Conservation (phyloP, 2,888 invertebrate species). For the Sarcophaga variegata region DNA sequence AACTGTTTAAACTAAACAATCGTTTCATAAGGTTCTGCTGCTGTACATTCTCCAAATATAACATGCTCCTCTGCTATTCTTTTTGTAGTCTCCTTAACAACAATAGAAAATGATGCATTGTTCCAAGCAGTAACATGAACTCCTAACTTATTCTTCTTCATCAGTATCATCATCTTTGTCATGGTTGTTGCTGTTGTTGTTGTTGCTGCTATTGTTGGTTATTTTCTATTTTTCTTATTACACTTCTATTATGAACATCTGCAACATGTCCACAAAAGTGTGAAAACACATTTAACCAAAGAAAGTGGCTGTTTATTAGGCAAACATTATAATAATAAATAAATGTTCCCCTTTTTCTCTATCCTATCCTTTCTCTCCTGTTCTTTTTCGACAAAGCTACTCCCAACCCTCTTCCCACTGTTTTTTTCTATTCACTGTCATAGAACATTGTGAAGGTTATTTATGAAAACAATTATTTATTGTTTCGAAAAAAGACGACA, state of each 20-base stretch:
- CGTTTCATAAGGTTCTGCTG: not conserved
- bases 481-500: not conserved
- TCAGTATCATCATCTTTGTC: conserved; percentile 15
- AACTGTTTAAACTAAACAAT: not conserved
- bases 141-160: conserved; percentile 32
- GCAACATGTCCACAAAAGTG: conserved; percentile 65
- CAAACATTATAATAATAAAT: conserved; percentile 51
- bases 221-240: conserved; percentile 9
- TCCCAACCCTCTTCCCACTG: not conserved
- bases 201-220: conserved; percentile 5
- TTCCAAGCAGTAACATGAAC: conserved; percentile 60
- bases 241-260: conserved; percentile 47
- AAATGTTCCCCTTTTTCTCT: conserved; percentile 43
- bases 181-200: conserved; percentile 10
- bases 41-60: not conserved
- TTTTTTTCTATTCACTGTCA: no score
- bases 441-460: conserved; percentile 6
- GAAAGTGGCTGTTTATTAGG: conserved; percentile 67
- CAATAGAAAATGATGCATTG: conserved; percentile 66
- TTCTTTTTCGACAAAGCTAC: not conserved
- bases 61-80: conserved; percentile 1
- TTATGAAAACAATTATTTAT: conserved; percentile 50
- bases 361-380: not conserved
- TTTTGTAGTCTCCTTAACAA: conserved; percentile 7
- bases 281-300: conserved; percentile 64